phyloP scores from a whole-genome alignment of 2,797 vertebrate species.

The Schizopygopsis pylzovi region DNA sequence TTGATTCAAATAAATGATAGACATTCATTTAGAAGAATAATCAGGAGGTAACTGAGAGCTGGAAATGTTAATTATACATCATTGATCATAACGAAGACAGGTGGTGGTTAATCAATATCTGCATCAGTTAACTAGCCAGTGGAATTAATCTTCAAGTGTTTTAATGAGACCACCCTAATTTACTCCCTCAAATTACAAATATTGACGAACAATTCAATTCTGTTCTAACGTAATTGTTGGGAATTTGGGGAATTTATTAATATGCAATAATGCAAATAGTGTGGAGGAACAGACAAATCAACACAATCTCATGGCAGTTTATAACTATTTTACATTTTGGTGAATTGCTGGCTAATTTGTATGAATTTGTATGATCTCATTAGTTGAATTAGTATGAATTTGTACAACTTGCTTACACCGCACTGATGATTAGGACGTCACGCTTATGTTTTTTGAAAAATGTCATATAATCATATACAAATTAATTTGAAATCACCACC shows the following conservation, averaged over 20 bases:
- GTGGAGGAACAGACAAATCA: neutral
- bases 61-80: constrained; percentile 17
- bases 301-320: neutral
- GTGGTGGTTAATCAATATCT: constrained; percentile 28
- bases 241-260: neutral
- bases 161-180: constrained; percentile 7
- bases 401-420: neutral
- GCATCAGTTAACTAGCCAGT: constrained; percentile 11
- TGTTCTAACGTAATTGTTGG: neutral
- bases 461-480: neutral
- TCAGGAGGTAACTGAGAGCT: neutral
- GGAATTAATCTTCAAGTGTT: constrained; percentile 30
- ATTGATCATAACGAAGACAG: constrained; percentile 28
- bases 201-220: neutral
- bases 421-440: neutral
- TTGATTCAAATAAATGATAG: neutral
- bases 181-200: neutral
- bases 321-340: neutral
- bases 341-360: neutral
- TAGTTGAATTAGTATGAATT: neutral
- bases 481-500: neutral
- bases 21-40: constrained; percentile 7
- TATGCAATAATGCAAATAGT: neutral
- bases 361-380: neutral
- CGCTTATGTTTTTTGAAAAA: neutral